Base-by-base conservation (phyloP, 2,113 vertebrate genomes). In the Xyrauchen texanus region DNA sequence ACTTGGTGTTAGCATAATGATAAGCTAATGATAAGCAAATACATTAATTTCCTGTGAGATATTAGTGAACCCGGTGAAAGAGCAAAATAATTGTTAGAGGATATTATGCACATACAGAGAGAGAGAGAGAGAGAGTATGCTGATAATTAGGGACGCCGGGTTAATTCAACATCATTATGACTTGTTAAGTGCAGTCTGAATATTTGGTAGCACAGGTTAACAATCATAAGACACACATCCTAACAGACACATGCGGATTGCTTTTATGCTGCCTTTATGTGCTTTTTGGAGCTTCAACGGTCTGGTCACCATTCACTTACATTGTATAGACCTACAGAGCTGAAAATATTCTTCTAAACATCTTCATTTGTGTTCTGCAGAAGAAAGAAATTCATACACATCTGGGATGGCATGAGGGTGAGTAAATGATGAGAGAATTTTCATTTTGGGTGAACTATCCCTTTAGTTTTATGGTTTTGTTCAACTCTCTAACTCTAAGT, bases 1-100 rank as follows among this genome's bases (percentile, higher is more conserved):
- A 58, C 13, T 55, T n/a, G 13, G 55, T 2, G 12, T 58, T 15
- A n/a, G 5, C 16, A 11, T 68, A 74, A 80, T 88, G 81, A 85
- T 82, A 79, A 83, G 64, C 51, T n/a, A 6, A 47, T 46, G 10
- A 52, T 55, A 72, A 13, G 74, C 55, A 9, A 55, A 79, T 83
- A 71, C 76, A 84, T 73, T 47, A 45, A 65, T 55, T 66, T 55
- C 62, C 62, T 6, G 10, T 66, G 62, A 61, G 44, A 60, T 13
- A 73, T 73, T 47, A 15, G 55, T 73, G 55, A 73, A 21, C 55
- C 55, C 55, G 6, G n/a, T 15, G 10, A 42, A 21, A 6, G 9
- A 47, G n/a, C 8, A 61, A 13, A 47, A 61, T 60, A 21, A 60
- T 73, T 9, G 9, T 68, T 58, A 7, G 64, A n/a, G 60, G 62